phyloP scores from a whole-genome alignment of 2,797 vertebrate genomes.

The Sciurus carolinensis region DNA sequence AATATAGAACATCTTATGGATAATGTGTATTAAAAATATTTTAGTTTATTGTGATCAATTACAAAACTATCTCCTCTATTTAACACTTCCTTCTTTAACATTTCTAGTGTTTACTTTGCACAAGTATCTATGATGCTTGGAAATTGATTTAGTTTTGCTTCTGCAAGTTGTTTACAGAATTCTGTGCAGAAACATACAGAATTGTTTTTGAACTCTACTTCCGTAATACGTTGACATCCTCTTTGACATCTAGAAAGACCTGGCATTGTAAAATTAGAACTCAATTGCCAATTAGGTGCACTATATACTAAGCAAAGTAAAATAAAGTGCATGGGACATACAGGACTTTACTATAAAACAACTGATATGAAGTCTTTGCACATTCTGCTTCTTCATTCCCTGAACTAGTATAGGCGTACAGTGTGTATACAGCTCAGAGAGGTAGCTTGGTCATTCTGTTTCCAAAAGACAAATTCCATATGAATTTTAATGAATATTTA shows the following conservation, averaged over 20 bases:
- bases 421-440: neutral
- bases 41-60: neutral
- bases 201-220: neutral
- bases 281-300: neutral
- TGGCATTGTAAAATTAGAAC: neutral
- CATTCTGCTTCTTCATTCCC: neutral
- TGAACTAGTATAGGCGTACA: neutral
- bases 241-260: neutral
- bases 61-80: neutral
- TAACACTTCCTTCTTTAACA: neutral
- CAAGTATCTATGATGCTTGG: neutral
- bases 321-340: neutral
- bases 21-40: neutral
- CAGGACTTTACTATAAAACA: neutral
- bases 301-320: neutral
- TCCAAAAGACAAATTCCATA: neutral
- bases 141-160: constrained; percentile 2
- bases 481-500: neutral
- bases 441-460: neutral
- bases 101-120: neutral
- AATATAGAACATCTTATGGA: neutral
- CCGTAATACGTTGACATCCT: neutral
- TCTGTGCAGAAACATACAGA: neutral
- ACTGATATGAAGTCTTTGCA: neutral
- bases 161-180: neutral